Evolutionary conservation across 2,888 invertebrate species (phyloP).

Genomic region (Zaprionus obscuricornis): DNA sequence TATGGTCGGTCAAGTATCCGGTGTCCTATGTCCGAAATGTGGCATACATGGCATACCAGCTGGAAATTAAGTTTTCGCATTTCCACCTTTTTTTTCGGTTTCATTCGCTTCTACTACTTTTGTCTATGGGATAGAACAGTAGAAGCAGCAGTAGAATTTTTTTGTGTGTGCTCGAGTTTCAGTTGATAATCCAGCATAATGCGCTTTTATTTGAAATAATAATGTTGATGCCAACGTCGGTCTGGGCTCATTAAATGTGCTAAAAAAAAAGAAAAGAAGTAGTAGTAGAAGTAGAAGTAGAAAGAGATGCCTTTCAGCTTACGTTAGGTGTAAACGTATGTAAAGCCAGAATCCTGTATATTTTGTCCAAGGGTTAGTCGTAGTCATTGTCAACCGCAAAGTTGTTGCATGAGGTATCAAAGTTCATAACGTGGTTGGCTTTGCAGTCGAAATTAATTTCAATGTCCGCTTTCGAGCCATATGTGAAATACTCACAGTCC

Average conservation of each 20-base stretch:
- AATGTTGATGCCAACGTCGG: conserved; percentile 77
- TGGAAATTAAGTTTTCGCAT: conserved; percentile 78
- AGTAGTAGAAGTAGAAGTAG: neutral
- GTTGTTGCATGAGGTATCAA: conserved; percentile 82
- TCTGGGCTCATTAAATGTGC: conserved; percentile 72
- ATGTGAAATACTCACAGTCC: conserved; percentile 44
- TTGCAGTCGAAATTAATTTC: conserved; percentile 68
- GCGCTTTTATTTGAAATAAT: conserved; percentile 81
- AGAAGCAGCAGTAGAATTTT: no score
- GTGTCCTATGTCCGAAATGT: conserved; percentile 50
- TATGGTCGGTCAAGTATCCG: conserved; percentile 50
- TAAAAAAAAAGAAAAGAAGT: conserved; percentile 17
- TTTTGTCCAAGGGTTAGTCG: conserved; percentile 15
- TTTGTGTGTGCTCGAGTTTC: conserved; percentile 29
- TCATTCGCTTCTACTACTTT: conserved; percentile 9
- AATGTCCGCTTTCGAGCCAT: conserved; percentile 70
- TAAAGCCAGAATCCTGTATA: conserved; percentile 17
- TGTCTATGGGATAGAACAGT: no score
- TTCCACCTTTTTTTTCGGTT: conserved; percentile 60
- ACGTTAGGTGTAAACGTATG: conserved; percentile 40
- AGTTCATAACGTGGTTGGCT: conserved; percentile 67
- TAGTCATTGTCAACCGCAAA: conserved; percentile 81
- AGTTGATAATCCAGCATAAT: conserved; percentile 81
- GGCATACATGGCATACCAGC: conserved; percentile 66
- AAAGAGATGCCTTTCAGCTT: neutral